Evolutionary conservation across 2,113 vertebrate species (phyloP).

Genomic region (Caranx melampygus): DNA sequence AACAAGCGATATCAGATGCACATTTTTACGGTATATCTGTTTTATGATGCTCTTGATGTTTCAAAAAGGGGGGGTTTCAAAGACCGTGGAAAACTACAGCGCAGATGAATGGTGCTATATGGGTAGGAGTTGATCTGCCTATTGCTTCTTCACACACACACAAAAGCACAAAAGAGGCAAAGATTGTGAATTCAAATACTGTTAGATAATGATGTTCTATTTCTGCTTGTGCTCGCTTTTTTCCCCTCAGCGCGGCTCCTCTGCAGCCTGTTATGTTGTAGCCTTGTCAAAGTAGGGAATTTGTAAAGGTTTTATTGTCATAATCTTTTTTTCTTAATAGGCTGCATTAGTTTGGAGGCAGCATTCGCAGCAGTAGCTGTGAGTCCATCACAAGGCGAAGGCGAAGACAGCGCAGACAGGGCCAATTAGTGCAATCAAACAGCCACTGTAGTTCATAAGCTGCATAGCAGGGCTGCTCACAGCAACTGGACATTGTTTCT

Average conservation of each 20-base stretch:
- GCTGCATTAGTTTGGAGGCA: conserved; percentile 34
- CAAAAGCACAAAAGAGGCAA: conserved; percentile 28
- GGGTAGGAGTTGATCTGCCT: conserved; percentile 13
- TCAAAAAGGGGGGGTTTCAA: conserved; percentile 41
- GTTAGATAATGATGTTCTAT: conserved; percentile 52
- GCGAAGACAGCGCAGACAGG: conserved; percentile 47
- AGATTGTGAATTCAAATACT: conserved; percentile 16
- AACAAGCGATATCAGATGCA: conserved; percentile 56
- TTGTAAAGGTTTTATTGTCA: conserved; percentile 35
- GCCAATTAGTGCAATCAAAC: conserved; percentile 73
- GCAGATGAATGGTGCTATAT: conserved; percentile 18
- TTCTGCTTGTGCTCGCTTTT: conserved; percentile 19
- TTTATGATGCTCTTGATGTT: conserved; percentile 40
- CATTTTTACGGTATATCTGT: conserved; percentile 40
- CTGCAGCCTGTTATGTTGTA: conserved; percentile 22
- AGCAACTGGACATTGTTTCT: conserved; percentile 59
- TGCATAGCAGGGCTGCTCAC: conserved; percentile 46
- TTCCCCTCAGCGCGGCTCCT: neutral
- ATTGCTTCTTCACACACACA: conserved; percentile 10
- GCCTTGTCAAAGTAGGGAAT: conserved; percentile 14
- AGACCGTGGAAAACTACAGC: conserved; percentile 7
- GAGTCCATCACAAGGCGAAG: conserved; percentile 43
- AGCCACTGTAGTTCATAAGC: conserved; percentile 42
- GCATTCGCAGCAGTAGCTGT: conserved; percentile 22
- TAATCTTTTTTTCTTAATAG: conserved; percentile 51